Percentiles rank a stretch among this genome's conserved stretches.
Evolutionary conservation across 2,113 vertebrate species (phyloP).

Genomic region (Halichoerus grypus): DNA sequence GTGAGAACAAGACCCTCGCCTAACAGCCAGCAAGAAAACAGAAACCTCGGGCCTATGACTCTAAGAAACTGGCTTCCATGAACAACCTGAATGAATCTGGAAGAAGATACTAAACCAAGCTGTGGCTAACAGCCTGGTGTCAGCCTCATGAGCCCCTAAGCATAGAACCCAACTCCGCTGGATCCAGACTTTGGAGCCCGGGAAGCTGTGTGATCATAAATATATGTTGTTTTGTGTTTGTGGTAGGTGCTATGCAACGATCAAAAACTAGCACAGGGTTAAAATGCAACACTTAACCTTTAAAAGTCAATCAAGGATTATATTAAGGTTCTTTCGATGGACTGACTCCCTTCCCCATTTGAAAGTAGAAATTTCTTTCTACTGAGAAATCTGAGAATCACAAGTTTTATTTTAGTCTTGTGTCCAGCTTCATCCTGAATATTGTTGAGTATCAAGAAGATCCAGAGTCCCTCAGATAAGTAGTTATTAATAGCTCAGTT

Average conservation of each 20-base stretch:
- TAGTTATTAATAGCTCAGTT: neutral
- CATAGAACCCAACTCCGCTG: rapidly evolving
- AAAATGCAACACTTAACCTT: neutral
- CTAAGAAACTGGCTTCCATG: neutral
- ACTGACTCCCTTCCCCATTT: neutral
- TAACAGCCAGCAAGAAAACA: neutral
- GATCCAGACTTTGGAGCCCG: neutral
- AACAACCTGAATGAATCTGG: neutral
- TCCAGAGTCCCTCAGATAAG: neutral
- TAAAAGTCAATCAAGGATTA: neutral
- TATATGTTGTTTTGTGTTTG: neutral
- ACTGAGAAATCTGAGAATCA: neutral
- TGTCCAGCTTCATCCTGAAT: neutral
- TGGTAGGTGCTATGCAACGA: neutral
- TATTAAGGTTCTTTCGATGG: neutral
- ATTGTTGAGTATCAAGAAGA: neutral
- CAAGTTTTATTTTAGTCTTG: neutral
- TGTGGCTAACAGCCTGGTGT: neutral
- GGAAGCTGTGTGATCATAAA: neutral
- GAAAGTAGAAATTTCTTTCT: neutral
- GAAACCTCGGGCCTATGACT: neutral
- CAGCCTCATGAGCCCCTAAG: neutral
- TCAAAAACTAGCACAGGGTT: neutral
- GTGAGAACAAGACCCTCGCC: neutral
- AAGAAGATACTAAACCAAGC: neutral